These are phyloP conservation scores for Condylura cristata DNA, from an alignment of 2,113 vertebrate species.

Conservation along the genomic window DNA sequence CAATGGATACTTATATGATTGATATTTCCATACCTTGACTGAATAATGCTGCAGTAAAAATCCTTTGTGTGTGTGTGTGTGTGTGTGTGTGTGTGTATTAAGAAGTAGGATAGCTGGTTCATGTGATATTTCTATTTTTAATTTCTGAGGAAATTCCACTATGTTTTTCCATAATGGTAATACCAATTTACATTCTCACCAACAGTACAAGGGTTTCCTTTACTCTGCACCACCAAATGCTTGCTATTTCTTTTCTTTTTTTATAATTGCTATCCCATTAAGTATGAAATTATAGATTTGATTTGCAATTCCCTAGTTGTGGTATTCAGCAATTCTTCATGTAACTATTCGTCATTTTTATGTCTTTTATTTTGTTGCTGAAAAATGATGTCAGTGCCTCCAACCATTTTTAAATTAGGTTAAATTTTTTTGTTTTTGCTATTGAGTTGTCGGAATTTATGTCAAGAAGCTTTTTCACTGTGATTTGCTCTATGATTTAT, in stretches of 20 bases:
- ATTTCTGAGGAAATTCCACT: background rate
- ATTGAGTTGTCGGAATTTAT: background rate
- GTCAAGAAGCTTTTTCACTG: background rate
- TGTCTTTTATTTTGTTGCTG: background rate
- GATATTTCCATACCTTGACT: background rate
- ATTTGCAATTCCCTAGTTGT: background rate
- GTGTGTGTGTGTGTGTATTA: too few species aligned
- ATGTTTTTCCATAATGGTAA: background rate
- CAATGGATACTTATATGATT: background rate
- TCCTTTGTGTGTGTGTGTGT: too few species aligned
- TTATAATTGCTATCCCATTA: background rate
- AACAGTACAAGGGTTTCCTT: too few species aligned
- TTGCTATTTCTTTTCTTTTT: too few species aligned
- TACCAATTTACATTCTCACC: too few species aligned
- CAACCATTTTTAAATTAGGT: background rate
- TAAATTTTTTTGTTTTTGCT: background rate
- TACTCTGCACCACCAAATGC: too few species aligned
- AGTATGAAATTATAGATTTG: background rate
- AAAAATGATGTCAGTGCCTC: too few species aligned
- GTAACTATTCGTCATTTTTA: background rate
- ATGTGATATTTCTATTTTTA: background rate
- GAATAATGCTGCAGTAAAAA: too few species aligned
- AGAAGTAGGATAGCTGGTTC: too few species aligned
- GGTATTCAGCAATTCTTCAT: background rate
- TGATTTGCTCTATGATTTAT: conserved; percentile 15